These are phyloP conservation scores for Ceratina australensis DNA, from an alignment of 1,140 invertebrate genomes.

Conservation along the genomic window DNA sequence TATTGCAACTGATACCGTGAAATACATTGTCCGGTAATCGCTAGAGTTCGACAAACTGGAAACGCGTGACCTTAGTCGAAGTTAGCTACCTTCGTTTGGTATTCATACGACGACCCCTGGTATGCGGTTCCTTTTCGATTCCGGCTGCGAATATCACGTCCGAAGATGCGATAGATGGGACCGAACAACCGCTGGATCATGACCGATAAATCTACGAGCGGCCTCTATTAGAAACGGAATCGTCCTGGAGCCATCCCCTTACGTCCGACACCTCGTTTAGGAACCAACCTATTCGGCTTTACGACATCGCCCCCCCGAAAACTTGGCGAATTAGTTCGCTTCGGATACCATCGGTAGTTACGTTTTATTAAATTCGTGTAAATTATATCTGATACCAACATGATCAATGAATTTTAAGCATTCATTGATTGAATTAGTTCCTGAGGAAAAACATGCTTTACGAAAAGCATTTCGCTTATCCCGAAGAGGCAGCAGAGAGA, in stretches of 20 bases:
- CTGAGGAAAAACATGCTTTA: too few relatives aligned
- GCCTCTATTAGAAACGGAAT: slow-evolving; percentile 55
- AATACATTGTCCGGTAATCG: slow-evolving; percentile 19
- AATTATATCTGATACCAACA: too few relatives aligned
- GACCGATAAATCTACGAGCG: slow-evolving; percentile 61
- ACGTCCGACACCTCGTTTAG: neutral
- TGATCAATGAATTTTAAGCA: too few relatives aligned
- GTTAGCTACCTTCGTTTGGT: slow-evolving; percentile 51
- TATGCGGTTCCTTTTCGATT: slow-evolving; percentile 66
- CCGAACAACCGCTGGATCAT: slow-evolving; percentile 48
- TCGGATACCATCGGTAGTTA: neutral
- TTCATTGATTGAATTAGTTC: too few relatives aligned
- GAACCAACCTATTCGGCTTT: neutral
- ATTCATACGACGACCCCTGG: slow-evolving; percentile 49
- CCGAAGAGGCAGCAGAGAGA: neutral
- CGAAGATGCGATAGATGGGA: slow-evolving; percentile 34
- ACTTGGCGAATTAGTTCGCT: neutral
- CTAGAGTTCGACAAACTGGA: slow-evolving; percentile 36
- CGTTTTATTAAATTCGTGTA: too few relatives aligned
- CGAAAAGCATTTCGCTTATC: too few relatives aligned
- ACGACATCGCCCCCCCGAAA: neutral
- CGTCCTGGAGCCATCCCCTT: slow-evolving; percentile 35
- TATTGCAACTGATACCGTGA: neutral
- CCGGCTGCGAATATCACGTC: slow-evolving; percentile 48
- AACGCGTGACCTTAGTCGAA: slow-evolving; percentile 18